Base-by-base conservation (phyloP, 2,113 vertebrate species). In the Loxodonta africana region DNA sequence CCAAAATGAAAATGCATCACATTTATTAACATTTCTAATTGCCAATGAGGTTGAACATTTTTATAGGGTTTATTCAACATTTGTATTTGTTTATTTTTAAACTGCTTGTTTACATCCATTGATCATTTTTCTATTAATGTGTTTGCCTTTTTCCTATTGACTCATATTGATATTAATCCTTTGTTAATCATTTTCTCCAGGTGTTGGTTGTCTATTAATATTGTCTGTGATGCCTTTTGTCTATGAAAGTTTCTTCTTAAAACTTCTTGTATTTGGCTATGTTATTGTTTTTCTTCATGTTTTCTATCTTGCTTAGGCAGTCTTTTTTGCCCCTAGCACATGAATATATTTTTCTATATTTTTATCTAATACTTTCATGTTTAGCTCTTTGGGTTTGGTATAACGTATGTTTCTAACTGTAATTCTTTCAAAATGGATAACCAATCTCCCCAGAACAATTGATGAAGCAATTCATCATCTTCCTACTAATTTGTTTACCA, bases 251-350 rank as follows among this genome's bases (percentile, higher is more conserved):
- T 90, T 88, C 3, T 44, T 60, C 28, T 87, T 86, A 78, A 30
- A 60, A 53, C 65, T 94, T 92, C 65, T 62, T 65, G 28, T 33
- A 93, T 62, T 63, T 83, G 87, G 60, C 21, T 84, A 88, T 51
- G 37, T 28, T 44, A 91, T 21, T 80, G 87, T 94, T 94, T 94
- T 91, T 33, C 6, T 74, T 92, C 67, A 65, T 78, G 33, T 83
- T 95, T 96, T 44, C 51, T 90, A 87, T 90, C 76, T 94, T 88
- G 21, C 37, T 90, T 91, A 28, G 2, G 73, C 44, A 94, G 2
- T 53, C 84, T 96, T 88, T n/a, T 94, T 90, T 30, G 76, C 6
- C 37, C 33, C 37, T 94, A 41, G 6, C 11, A 83, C 74, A 91
- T 85, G 63, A 76, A 60, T 74, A 30, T 67, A 30, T 89, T 85